A percentile compares a stretch with the other conserved stretches of the same genome.
These are phyloP conservation scores for Temnothorax curvispinosus DNA, from an alignment of 1,140 invertebrate genomes.

Conservation along the genomic window DNA sequence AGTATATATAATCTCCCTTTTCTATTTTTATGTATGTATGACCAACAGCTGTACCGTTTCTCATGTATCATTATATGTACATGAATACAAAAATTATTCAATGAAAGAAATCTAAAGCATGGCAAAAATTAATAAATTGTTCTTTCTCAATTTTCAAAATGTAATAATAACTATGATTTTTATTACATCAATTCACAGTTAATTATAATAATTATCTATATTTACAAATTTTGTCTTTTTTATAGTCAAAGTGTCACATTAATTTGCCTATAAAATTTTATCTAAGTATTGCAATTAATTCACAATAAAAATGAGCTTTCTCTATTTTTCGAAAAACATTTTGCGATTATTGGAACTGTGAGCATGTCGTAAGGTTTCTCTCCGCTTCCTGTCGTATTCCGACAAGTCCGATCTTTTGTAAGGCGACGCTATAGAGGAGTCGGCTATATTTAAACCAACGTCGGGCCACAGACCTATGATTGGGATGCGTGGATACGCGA, in stretches of 20 bases:
- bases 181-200: not conserved
- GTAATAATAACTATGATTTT: conserved; percentile 15
- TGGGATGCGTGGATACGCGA: conserved; percentile 74
- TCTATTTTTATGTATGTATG: not conserved
- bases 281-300: not conserved
- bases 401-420: conserved; percentile 34
- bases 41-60: not conserved
- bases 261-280: not conserved
- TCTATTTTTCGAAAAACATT: not conserved
- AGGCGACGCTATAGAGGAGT: conserved; percentile 39
- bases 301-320: not conserved
- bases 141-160: not conserved
- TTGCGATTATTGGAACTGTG: not conserved
- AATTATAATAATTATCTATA: not conserved
- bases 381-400: conserved; percentile 26
- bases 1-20: not conserved
- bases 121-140: not conserved
- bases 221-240: not conserved
- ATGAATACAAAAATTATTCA: not conserved
- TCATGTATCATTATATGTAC: not conserved
- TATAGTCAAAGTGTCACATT: not conserved
- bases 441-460: conserved; percentile 72
- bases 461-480: conserved; percentile 59
- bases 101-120: not conserved
- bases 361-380: not conserved